A percentile compares a stretch with the other conserved stretches of the same genome.
Evolutionary conservation across 2,113 vertebrate species (phyloP).

Genomic region (Macrotis lagotis): DNA sequence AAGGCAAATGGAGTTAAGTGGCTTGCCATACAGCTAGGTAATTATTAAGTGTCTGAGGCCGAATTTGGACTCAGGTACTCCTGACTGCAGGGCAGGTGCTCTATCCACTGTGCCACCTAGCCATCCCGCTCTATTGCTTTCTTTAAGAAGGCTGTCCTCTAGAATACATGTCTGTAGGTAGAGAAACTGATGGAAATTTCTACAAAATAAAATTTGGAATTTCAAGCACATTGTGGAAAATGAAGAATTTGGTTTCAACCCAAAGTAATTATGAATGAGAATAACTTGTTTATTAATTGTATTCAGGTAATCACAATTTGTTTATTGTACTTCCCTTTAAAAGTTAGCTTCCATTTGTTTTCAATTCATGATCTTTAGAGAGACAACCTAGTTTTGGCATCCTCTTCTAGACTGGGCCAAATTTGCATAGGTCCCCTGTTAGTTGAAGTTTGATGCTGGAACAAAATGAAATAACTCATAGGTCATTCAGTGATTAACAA

Average conservation of each 20-base stretch:
- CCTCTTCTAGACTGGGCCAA: neutral
- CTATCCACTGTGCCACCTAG: too few species aligned
- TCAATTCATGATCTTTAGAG: neutral
- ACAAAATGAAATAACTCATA: neutral
- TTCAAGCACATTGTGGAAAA: neutral
- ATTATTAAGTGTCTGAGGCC: too few species aligned
- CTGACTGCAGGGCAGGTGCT: too few species aligned
- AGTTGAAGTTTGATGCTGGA: neutral
- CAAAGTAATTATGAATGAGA: neutral
- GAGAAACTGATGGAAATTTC: neutral
- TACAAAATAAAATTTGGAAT: neutral
- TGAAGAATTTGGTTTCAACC: neutral
- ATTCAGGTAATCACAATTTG: neutral
- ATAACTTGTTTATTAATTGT: neutral
- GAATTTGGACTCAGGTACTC: too few species aligned
- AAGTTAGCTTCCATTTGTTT: neutral
- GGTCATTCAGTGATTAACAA: neutral
- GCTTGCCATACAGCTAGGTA: too few species aligned
- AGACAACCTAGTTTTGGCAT: neutral
- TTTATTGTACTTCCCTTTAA: neutral
- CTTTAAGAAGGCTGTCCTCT: slow-evolving; percentile 52
- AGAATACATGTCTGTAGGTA: slow-evolving; percentile 55
- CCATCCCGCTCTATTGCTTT: too few species aligned
- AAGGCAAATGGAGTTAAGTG: too few species aligned
- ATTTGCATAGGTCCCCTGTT: neutral